phyloP scores from a whole-genome alignment of 2,888 invertebrate species.

The Trilocha varians region DNA sequence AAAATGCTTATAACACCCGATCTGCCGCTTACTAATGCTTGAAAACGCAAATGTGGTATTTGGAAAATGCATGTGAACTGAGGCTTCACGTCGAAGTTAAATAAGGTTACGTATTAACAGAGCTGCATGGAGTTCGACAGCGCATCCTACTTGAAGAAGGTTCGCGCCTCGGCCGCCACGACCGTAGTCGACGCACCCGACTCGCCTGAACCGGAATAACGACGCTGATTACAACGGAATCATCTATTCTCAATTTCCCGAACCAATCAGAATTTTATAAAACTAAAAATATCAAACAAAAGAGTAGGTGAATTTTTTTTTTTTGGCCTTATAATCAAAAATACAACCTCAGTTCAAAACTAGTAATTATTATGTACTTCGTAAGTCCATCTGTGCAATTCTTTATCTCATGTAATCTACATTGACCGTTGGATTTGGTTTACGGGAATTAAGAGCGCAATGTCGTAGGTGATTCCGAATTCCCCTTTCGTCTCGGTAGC shows the following conservation, averaged over 20 bases:
- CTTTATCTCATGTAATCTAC: too few species aligned
- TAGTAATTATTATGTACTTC: too few species aligned
- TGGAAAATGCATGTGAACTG: not conserved
- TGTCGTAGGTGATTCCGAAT: not conserved
- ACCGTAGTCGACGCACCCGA: constrained; percentile 60
- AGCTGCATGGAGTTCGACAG: constrained; percentile 71
- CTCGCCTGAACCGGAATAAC: constrained; percentile 67
- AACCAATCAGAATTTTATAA: too few species aligned
- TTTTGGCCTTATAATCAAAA: too few species aligned
- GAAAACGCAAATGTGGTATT: not conserved
- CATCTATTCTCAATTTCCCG: too few species aligned
- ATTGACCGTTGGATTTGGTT: not conserved
- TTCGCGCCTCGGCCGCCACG: constrained; percentile 52
- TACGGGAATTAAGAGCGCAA: not conserved
- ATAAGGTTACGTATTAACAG: constrained; percentile 43
- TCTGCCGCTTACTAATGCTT: too few species aligned
- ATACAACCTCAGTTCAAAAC: too few species aligned
- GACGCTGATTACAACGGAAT: not conserved
- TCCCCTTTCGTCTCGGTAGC: constrained; percentile 12
- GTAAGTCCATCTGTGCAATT: too few species aligned
- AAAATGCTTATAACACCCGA: too few species aligned
- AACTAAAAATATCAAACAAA: too few species aligned
- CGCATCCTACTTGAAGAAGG: constrained; percentile 62
- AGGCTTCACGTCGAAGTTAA: constrained; percentile 8
- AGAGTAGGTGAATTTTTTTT: too few species aligned